Percentiles rank a stretch among this genome's conserved stretches.
These are phyloP conservation scores for Nibea coibor DNA, from an alignment of 2,113 vertebrate species.

Conservation along the genomic window DNA sequence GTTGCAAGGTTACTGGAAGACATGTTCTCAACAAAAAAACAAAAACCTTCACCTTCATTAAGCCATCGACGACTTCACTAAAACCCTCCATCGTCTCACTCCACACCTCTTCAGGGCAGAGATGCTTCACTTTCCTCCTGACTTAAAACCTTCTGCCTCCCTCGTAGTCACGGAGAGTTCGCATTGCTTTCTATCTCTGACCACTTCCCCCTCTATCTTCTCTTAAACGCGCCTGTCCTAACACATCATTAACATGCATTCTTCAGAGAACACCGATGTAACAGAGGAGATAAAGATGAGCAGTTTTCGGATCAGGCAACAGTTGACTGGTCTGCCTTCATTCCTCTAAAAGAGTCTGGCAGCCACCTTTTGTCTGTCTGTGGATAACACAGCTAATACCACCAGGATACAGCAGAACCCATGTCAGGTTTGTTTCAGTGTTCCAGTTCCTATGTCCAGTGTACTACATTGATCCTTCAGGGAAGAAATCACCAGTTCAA, in stretches of 20 bases:
- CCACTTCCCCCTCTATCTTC: conserved; percentile 15
- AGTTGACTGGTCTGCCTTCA: conserved; percentile 27
- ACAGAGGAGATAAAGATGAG: background rate
- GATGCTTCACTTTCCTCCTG: background rate
- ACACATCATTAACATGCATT: conserved; percentile 6
- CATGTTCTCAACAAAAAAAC: conserved; percentile 37
- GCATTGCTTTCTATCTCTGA: conserved; percentile 24
- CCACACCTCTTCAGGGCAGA: background rate
- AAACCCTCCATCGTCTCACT: conserved; percentile 32
- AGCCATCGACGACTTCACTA: conserved; percentile 55
- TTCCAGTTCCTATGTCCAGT: conserved; percentile 67
- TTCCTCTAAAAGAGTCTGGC: conserved; percentile 9
- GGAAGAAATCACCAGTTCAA: conserved; percentile 33
- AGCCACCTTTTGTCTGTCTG: background rate
- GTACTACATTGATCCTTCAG: conserved; percentile 27
- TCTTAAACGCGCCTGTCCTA: conserved; percentile 43
- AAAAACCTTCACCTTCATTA: conserved; percentile 41
- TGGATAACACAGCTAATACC: conserved; percentile 6
- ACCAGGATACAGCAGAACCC: conserved; percentile 25
- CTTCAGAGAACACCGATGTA: conserved; percentile 1
- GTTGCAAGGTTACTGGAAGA: conserved; percentile 68
- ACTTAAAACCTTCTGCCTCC: background rate
- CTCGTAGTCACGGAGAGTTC: background rate
- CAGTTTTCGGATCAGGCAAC: conserved; percentile 26
- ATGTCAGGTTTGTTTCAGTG: conserved; percentile 4